A percentile compares a stretch with the other conserved stretches of the same genome.
Conservation (phyloP, 1,140 invertebrate genomes). For the Odontomachus brunneus region DNA sequence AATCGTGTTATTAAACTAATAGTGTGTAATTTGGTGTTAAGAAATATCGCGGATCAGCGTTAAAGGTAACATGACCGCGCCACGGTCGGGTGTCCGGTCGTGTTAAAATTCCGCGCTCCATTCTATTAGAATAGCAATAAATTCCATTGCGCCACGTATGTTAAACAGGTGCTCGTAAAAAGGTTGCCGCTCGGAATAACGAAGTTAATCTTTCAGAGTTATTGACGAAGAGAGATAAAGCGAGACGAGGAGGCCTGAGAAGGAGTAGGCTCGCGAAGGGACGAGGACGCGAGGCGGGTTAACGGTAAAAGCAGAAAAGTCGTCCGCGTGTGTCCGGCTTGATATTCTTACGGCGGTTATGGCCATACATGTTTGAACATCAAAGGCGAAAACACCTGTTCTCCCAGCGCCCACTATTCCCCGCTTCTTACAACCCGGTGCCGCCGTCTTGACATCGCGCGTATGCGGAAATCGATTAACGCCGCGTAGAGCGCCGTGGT, state of each 20-base stretch:
- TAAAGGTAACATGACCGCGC: background rate
- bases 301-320: conserved; percentile 57
- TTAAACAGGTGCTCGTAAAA: conserved; percentile 25
- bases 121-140: conserved; percentile 11
- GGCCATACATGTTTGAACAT: conserved; percentile 41
- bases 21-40: too few species aligned
- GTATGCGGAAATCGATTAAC: conserved; percentile 45
- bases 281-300: conserved; percentile 1
- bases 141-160: background rate
- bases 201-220: conserved; percentile 21
- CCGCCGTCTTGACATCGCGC: conserved; percentile 33
- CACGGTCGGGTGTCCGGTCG: background rate
- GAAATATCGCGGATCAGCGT: too few species aligned
- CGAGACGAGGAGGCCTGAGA: background rate
- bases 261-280: background rate
- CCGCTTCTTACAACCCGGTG: conserved; percentile 29
- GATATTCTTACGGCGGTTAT: conserved; percentile 45
- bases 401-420: conserved; percentile 27
- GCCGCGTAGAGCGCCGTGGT: conserved; percentile 15
- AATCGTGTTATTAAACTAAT: too few species aligned
- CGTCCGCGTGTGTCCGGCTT: conserved; percentile 6
- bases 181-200: conserved; percentile 2
- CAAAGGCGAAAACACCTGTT: conserved; percentile 49
- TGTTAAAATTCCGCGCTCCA: background rate
- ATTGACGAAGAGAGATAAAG: conserved; percentile 20